phyloP scores from a whole-genome alignment of 2,113 vertebrate genomes.

The Caretta caretta region DNA sequence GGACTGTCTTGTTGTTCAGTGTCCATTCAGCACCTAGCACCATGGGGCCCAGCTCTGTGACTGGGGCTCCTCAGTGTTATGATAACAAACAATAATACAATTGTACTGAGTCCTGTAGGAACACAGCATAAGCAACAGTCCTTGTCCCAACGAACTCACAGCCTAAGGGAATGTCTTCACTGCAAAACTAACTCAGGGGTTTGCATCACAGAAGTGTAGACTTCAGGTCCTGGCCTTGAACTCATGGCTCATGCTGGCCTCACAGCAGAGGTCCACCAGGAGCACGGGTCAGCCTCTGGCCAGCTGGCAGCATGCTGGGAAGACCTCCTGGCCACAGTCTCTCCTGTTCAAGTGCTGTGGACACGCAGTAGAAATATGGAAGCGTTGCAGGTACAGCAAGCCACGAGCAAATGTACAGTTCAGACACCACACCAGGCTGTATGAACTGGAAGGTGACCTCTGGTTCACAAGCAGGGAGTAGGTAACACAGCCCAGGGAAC shows the following conservation, averaged over 20 bases:
- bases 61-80: not conserved
- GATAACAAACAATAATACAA: not conserved
- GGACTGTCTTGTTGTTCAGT: not conserved
- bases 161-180: not conserved
- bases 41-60: not conserved
- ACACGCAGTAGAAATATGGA: not conserved
- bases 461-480: not conserved
- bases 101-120: not conserved
- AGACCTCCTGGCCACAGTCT: not conserved
- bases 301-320: not conserved
- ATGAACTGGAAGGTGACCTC: not conserved
- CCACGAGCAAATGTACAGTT: accelerated
- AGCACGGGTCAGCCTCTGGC: not conserved
- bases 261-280: not conserved
- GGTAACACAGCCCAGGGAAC: not conserved
- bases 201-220: not conserved
- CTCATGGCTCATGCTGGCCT: not conserved
- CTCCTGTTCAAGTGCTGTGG: not conserved
- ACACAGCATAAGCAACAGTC: not conserved
- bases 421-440: not conserved
- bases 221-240: accelerated
- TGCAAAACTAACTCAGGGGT: not conserved
- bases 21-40: not conserved
- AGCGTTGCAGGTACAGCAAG: not conserved
- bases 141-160: not conserved